Conservation (phyloP, 2,797 vertebrate species). For the Valencia hispanica region DNA sequence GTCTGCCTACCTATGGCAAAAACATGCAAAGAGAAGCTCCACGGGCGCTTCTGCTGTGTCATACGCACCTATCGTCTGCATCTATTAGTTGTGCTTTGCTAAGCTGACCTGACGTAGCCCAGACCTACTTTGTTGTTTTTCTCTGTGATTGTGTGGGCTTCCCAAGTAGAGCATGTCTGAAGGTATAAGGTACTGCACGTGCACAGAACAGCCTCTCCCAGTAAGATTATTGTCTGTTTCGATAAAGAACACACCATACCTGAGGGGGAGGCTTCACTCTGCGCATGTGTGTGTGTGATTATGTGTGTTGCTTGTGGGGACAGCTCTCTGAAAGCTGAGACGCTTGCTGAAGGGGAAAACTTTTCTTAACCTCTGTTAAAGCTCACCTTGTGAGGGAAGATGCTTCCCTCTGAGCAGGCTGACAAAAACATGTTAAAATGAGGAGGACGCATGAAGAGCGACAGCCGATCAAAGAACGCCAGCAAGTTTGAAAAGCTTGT, state of each 20-base stretch:
- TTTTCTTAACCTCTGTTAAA: conserved; percentile 63
- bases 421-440: conserved; percentile 10
- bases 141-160: conserved; percentile 17
- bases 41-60: conserved; percentile 14
- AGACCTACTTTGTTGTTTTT: conserved; percentile 59
- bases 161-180: conserved; percentile 47
- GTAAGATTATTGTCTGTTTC: conserved; percentile 43
- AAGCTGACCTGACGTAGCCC: conserved; percentile 50
- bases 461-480: conserved; percentile 33
- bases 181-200: conserved; percentile 32
- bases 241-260: conserved; percentile 43
- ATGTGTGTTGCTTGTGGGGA: conserved; percentile 9
- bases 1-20: conserved; percentile 37
- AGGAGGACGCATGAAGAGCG: conserved; percentile 11
- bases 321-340: conserved; percentile 21
- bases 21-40: conserved; percentile 8
- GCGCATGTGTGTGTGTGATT: conserved; percentile 16
- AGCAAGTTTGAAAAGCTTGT: conserved; percentile 18
- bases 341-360: conserved; percentile 36
- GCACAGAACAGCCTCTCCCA: conserved; percentile 19
- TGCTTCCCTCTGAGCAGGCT: conserved; percentile 13
- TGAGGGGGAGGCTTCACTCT: conserved; percentile 7
- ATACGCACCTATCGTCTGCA: conserved; percentile 60
- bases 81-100: conserved; percentile 66
- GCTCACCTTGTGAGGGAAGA: conserved; percentile 22